Evolutionary conservation across 2,888 invertebrate species (phyloP).

Genomic region (Megastigmus dorsalis): DNA sequence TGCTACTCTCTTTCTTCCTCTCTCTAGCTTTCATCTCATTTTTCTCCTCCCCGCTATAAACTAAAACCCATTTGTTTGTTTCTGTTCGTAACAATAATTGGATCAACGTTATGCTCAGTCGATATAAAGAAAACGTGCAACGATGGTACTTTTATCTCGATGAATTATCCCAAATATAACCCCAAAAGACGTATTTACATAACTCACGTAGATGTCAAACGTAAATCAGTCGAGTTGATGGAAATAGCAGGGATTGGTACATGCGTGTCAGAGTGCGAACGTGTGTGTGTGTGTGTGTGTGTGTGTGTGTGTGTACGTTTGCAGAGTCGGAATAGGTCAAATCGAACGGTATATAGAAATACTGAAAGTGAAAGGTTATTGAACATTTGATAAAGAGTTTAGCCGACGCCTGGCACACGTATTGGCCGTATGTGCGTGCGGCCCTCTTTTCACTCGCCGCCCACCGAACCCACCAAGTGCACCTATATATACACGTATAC

Average conservation of each 20-base stretch:
- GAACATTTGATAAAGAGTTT: constrained; percentile 40
- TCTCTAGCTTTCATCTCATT: background rate
- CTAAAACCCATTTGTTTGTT: background rate
- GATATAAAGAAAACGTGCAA: too few relatives aligned
- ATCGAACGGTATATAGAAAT: constrained; percentile 26
- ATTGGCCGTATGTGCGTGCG: background rate
- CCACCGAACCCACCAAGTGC: too few relatives aligned
- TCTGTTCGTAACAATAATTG: too few relatives aligned
- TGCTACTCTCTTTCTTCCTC: background rate
- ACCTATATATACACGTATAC: too few relatives aligned
- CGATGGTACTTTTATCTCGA: too few relatives aligned
- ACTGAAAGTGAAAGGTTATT: constrained; percentile 36
- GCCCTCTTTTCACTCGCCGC: background rate
- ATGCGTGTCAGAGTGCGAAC: too few relatives aligned
- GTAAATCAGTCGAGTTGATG: constrained; percentile 26
- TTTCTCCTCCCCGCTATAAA: background rate
- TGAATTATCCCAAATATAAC: background rate
- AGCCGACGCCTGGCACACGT: background rate
- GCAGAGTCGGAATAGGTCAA: constrained; percentile 5
- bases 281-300: background rate
- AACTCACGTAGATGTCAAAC: background rate
- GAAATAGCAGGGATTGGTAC: background rate
- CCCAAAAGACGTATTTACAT: constrained; percentile 22
- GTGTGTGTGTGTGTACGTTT: background rate
- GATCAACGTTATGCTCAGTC: too few relatives aligned